Evolutionary conservation across 1,140 invertebrate genomes (phyloP).

Genomic region (Caenorhabditis inopinata): DNA sequence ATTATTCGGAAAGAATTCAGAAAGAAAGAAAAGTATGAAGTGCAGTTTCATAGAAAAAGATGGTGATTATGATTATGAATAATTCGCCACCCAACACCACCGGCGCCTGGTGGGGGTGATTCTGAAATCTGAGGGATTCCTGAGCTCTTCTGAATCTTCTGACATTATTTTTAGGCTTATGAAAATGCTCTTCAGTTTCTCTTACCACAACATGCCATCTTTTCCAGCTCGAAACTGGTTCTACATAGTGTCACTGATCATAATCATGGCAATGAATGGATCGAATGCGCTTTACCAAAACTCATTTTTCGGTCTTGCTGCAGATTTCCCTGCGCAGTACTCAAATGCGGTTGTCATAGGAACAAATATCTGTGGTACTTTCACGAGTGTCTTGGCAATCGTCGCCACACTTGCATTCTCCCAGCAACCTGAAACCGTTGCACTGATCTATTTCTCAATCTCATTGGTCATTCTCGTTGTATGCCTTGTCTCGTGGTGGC

Average conservation of each 20-base stretch:
- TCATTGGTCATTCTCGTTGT: conserved; percentile 22
- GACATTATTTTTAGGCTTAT: too few species aligned
- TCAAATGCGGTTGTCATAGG: conserved; percentile 45
- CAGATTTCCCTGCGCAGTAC: conserved; percentile 43
- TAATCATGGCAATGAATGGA: conserved; percentile 34
- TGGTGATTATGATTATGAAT: too few species aligned
- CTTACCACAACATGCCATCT: background rate
- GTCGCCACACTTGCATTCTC: conserved; percentile 27
- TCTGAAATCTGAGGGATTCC: too few species aligned
- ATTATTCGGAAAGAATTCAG: too few species aligned
- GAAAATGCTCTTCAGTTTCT: too few species aligned
- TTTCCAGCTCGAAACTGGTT: conserved; percentile 32
- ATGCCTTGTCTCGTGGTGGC: background rate
- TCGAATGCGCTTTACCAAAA: conserved; percentile 41
- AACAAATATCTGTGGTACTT: conserved; percentile 44
- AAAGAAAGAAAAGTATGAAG: too few species aligned
- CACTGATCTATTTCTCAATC: conserved; percentile 38
- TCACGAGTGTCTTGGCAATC: conserved; percentile 34
- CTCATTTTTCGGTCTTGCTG: conserved; percentile 34
- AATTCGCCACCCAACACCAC: too few species aligned
- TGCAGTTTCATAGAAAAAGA: too few species aligned
- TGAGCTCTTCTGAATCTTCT: too few species aligned
- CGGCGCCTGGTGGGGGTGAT: too few species aligned
- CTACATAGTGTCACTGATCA: conserved; percentile 7
- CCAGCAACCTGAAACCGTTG: conserved; percentile 6